phyloP scores from a whole-genome alignment of 2,888 invertebrate species.

The Aleiodes leptofemur region DNA sequence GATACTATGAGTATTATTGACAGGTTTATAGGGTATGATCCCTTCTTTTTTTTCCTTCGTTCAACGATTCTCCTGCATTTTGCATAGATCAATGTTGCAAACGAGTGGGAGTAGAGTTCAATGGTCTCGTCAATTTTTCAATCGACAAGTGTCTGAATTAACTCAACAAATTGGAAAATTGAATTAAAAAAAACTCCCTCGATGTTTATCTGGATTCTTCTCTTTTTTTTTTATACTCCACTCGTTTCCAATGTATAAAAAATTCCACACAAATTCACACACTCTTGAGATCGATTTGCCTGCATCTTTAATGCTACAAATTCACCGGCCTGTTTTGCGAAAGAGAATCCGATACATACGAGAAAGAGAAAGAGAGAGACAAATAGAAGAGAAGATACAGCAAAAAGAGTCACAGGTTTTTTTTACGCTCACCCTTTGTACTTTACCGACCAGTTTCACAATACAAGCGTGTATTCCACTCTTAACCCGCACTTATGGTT shows the following conservation, averaged over 20 bases:
- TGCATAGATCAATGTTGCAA: not conserved
- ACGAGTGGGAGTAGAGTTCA: too few species aligned
- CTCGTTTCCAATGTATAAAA: not conserved
- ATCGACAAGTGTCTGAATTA: not conserved
- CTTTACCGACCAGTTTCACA: not conserved
- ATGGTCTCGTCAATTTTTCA: conserved; percentile 9
- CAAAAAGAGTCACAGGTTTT: not conserved
- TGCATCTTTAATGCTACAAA: conserved; percentile 9
- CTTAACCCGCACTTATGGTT: not conserved
- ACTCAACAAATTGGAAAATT: not conserved
- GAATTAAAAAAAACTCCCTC: not conserved
- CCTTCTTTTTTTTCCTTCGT: not conserved
- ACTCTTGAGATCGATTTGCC: not conserved
- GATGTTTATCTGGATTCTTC: not conserved
- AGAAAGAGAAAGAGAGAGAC: too few species aligned
- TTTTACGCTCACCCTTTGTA: not conserved
- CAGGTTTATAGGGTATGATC: not conserved
- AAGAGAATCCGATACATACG: not conserved
- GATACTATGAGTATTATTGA: not conserved
- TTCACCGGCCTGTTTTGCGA: too few species aligned
- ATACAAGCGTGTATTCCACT: not conserved
- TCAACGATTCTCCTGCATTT: conserved; percentile 8
- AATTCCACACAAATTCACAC: not conserved
- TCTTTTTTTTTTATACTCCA: not conserved
- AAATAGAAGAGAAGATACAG: not conserved